A percentile compares a stretch with the other conserved stretches of the same genome.
Evolutionary conservation across 2,797 vertebrate genomes (phyloP).

Genomic region (Epinephelus coioides): DNA sequence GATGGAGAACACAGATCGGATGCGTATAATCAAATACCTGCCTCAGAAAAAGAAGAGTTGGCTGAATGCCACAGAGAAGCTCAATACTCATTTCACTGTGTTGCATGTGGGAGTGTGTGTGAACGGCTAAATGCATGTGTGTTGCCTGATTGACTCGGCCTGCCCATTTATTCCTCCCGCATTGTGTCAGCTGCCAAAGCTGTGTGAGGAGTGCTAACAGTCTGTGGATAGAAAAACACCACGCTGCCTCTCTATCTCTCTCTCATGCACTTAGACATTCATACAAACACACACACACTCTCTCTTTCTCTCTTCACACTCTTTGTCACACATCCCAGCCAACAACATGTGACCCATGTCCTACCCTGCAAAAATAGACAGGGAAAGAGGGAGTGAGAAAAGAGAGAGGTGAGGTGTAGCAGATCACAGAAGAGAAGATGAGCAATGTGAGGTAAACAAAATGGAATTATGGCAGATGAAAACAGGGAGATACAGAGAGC

Average conservation of each 20-base stretch:
- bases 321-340: conserved; percentile 54
- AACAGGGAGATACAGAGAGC: conserved; percentile 2
- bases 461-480: conserved; percentile 20
- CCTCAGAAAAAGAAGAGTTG: conserved; percentile 11
- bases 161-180: conserved; percentile 74
- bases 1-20: conserved; percentile 25
- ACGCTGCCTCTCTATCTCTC: neutral
- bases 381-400: conserved; percentile 29
- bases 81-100: conserved; percentile 41
- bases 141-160: conserved; percentile 29
- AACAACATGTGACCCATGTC: conserved; percentile 58
- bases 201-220: conserved; percentile 43
- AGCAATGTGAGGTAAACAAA: conserved; percentile 27
- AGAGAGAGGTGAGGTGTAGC: conserved; percentile 20
- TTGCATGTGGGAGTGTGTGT: conserved; percentile 23
- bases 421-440: conserved; percentile 22
- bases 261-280: conserved; percentile 21
- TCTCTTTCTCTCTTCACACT: conserved; percentile 57
- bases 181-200: conserved; percentile 79
- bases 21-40: neutral
- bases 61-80: conserved; percentile 35
- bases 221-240: conserved; percentile 40
- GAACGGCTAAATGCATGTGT: conserved; percentile 1
- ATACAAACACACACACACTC: conserved; percentile 17
- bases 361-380: conserved; percentile 54